Evolutionary conservation across 1,140 invertebrate species (phyloP).

Genomic region (Reticulitermes speratus): DNA sequence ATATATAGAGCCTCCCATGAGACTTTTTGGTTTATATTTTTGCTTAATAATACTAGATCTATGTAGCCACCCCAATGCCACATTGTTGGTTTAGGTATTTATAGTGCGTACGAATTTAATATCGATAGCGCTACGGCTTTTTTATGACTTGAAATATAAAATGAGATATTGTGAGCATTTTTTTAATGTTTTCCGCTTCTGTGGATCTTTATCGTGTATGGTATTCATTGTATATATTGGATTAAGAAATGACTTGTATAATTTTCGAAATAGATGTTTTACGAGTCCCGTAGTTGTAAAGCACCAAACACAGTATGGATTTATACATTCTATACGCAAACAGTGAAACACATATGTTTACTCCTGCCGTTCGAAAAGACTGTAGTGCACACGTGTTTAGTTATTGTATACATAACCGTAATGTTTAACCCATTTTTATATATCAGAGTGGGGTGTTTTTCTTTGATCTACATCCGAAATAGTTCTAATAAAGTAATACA

Average conservation of each 20-base stretch:
- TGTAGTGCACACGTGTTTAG: too few species aligned
- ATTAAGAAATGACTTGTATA: background rate
- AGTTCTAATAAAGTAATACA: too few species aligned
- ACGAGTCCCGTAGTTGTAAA: background rate
- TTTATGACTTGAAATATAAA: background rate
- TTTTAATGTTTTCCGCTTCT: background rate
- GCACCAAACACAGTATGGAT: too few species aligned
- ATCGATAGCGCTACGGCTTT: background rate
- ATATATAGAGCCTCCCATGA: background rate
- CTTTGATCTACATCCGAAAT: too few species aligned
- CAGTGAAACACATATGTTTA: too few species aligned
- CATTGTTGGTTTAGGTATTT: background rate
- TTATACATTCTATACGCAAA: too few species aligned
- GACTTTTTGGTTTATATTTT: background rate
- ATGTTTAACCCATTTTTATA: too few species aligned
- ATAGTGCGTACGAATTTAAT: background rate
- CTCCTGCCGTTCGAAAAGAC: too few species aligned
- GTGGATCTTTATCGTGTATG: background rate
- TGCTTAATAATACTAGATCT: background rate
- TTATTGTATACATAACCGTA: too few species aligned
- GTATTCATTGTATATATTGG: background rate
- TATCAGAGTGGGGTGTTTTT: too few species aligned
- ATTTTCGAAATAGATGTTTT: background rate
- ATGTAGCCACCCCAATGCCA: background rate
- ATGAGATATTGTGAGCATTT: background rate